Evolutionary conservation across 2,113 vertebrate species (phyloP), one percentile per base, ranked within the genome.

Genomic region (Apistogramma diplotaenia): DNA sequence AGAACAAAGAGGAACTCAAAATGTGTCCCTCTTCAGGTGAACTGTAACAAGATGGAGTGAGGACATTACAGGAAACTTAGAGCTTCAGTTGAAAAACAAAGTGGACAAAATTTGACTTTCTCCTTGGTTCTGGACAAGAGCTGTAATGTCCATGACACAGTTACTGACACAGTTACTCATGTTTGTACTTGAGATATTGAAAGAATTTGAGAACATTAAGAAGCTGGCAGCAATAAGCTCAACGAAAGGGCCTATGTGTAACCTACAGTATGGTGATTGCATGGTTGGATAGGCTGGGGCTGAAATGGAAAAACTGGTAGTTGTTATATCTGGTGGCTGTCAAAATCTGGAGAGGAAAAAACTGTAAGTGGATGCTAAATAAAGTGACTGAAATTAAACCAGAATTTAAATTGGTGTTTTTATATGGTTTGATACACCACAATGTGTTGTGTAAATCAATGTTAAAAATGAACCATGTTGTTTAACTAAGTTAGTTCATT

Each of bases 401-500:
- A 27, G 21, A 25, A 21, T 15, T 65, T 15, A 43, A 43, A 43
- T 25, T 43, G 21, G 23, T 65, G 43, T 43, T 65, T 43, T 25
- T 43, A 13, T 21, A 43, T 65, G 3, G 40, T 16, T 9, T 43
- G 5, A 43, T 25, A 43, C 60, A 43, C 40, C 35, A 40, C 35
- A 13, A 62, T n/a, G 16, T 1, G 2, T 5, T 40, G 35, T 5
- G 35, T 62, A 25, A 62, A 23, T 43, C 60, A 43, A 35, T 65
- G 13, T 13, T 65, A 65, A 65, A 43, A 65, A 43, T 43, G 16
- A 25, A 25, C n/a, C 21, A 25, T 65, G 61, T 18, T 43, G 60
- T 8, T 65, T 65, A 43, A 65, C 61, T 65, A 65, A 65, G 25
- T 23, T 11, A 65, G 61, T 65, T 65, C 25, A 10, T 37, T 65